phyloP scores from a whole-genome alignment of 2,797 vertebrate genomes.

The Pseudochaenichthys georgianus region DNA sequence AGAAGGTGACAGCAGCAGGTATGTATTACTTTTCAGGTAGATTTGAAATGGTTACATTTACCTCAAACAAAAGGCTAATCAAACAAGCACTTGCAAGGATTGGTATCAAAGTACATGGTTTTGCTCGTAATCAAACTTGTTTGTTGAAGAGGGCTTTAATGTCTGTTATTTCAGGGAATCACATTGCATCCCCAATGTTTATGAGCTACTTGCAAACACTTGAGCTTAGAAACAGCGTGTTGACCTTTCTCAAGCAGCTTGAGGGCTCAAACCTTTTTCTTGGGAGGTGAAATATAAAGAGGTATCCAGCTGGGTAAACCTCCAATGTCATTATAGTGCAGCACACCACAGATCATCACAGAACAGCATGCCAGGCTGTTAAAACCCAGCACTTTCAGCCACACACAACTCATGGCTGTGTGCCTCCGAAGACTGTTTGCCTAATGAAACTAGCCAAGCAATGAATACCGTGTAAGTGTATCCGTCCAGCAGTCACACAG shows the following conservation, averaged over 20 bases:
- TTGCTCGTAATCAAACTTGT: conserved; percentile 20
- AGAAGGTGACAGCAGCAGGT: conserved; percentile 26
- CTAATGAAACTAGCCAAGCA: conserved; percentile 67
- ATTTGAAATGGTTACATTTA: conserved; percentile 23
- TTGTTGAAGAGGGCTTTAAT: conserved; percentile 40
- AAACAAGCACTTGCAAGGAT: conserved; percentile 24
- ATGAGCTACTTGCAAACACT: background rate
- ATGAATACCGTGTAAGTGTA: conserved; percentile 39
- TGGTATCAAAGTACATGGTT: conserved; percentile 27
- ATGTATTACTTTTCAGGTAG: conserved; percentile 8
- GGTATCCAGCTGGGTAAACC: conserved; percentile 69
- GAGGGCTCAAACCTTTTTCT: conserved; percentile 81
- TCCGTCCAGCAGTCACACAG: conserved; percentile 30
- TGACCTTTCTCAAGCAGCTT: conserved; percentile 82
- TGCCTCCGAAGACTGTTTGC: conserved; percentile 51
- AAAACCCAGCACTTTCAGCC: conserved; percentile 53
- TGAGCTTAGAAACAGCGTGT: conserved; percentile 48
- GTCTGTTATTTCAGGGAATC: conserved; percentile 21
- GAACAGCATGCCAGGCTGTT: conserved; percentile 49
- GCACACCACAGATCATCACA: conserved; percentile 37
- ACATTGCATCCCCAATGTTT: conserved; percentile 38
- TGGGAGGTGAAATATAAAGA: conserved; percentile 69
- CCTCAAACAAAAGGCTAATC: conserved; percentile 18
- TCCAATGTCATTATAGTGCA: conserved; percentile 63
- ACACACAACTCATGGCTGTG: conserved; percentile 50